Percentiles rank a stretch among this genome's conserved stretches.
Conservation (phyloP, 2,113 vertebrate species). For the Microcebus lehilahytsara region DNA sequence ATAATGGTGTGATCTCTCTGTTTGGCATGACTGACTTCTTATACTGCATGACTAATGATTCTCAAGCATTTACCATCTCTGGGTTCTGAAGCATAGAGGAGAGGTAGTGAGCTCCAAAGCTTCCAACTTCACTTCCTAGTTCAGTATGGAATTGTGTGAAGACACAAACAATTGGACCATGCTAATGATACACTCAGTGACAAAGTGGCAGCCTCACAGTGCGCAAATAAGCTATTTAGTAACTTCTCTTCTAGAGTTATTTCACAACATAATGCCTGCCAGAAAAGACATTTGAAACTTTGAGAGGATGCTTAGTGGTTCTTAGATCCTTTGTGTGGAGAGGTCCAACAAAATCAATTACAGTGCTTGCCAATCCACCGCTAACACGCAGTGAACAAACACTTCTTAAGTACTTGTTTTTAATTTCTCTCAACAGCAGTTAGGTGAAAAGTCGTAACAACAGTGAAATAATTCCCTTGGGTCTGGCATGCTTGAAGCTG, state of each 20-base stretch:
- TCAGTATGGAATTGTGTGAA: background rate
- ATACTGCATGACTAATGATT: background rate
- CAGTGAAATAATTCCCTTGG: background rate
- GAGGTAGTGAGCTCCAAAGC: rapidly evolving
- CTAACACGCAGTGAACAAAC: background rate
- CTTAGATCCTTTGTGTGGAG: background rate
- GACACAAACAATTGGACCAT: background rate
- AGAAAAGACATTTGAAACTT: background rate
- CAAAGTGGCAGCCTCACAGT: background rate
- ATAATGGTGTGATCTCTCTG: background rate
- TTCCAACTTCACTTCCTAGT: background rate
- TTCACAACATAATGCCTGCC: background rate
- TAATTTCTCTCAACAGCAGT: constrained; percentile 22
- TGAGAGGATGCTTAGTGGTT: background rate
- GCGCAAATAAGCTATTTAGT: background rate
- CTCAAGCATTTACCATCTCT: background rate
- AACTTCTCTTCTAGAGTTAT: background rate
- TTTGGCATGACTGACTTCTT: background rate
- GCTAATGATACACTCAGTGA: background rate
- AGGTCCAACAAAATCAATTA: constrained; percentile 46
- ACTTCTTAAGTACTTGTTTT: background rate
- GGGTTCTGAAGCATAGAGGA: background rate
- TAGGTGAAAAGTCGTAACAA: constrained; percentile 12
- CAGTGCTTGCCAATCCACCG: background rate
- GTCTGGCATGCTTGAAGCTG: background rate